Conservation (phyloP, 2,113 vertebrate genomes). For the Plecotus auritus region DNA sequence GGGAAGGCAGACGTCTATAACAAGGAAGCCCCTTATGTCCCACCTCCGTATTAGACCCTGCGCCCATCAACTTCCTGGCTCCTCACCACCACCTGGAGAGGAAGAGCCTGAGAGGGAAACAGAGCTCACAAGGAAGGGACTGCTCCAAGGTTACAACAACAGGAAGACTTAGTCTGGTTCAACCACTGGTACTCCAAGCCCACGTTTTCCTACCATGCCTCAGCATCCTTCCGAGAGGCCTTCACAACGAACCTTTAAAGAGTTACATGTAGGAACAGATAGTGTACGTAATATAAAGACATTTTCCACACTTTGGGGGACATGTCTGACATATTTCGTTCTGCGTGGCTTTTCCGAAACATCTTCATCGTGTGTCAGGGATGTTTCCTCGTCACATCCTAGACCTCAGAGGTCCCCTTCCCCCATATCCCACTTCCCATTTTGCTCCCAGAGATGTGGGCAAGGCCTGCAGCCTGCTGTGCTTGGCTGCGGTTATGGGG, state of each 20-base stretch:
- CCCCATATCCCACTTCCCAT: conserved; percentile 1
- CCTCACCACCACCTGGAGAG: background rate
- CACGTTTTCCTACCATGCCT: fast-evolving
- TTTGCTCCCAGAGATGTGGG: background rate
- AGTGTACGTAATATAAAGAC: background rate
- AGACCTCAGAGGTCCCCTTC: background rate
- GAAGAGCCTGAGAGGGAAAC: background rate
- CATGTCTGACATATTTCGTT: background rate
- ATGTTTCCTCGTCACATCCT: background rate
- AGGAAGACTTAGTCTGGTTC: background rate
- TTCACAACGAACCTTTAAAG: background rate
- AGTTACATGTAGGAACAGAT: background rate
- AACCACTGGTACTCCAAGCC: background rate
- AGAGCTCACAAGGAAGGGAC: background rate
- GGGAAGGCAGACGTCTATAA: background rate
- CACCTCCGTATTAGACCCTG: background rate
- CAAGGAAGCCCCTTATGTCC: too few species aligned
- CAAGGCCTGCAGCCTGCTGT: conserved; percentile 13
- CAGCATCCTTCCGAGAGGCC: background rate
- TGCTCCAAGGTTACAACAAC: background rate
- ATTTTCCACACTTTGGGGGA: background rate
- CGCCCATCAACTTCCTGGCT: background rate
- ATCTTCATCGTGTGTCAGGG: background rate
- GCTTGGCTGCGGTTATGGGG: conserved; percentile 36
- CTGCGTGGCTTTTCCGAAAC: background rate